These are phyloP conservation scores for Drosophila setosimentum DNA, from an alignment of 2,888 invertebrate genomes.

Conservation along the genomic window DNA sequence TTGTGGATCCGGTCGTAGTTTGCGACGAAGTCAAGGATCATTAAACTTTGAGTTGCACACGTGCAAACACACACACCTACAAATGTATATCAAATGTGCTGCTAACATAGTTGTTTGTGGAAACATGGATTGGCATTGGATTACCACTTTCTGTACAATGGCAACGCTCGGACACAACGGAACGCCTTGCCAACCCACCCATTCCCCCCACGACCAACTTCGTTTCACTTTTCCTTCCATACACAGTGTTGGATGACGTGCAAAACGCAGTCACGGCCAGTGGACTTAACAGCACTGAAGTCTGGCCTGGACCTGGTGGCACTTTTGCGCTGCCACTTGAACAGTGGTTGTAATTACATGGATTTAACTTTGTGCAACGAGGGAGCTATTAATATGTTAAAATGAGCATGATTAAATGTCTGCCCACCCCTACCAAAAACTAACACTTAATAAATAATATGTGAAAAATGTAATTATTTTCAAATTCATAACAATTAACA, in stretches of 20 bases:
- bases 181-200: constrained; percentile 10
- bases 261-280: constrained; percentile 55
- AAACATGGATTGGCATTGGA: constrained; percentile 38
- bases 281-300: constrained; percentile 16
- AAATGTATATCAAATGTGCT: constrained; percentile 12
- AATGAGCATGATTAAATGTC: neutral
- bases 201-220: neutral
- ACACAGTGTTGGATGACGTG: constrained; percentile 31
- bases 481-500: neutral
- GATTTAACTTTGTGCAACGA: neutral
- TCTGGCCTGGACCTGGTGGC: constrained; percentile 29
- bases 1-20: constrained; percentile 59
- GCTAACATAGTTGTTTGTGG: constrained; percentile 37
- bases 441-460: neutral
- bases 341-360: neutral
- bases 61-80: constrained; percentile 31
- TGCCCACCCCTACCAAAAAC: neutral
- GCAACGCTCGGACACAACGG: constrained; percentile 49
- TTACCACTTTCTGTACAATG: constrained; percentile 54
- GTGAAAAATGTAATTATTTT: neutral
- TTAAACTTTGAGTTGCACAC: constrained; percentile 60
- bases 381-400: neutral
- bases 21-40: constrained; percentile 72
- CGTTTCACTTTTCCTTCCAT: constrained; percentile 57
- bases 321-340: constrained; percentile 10